These are phyloP conservation scores for Mesitornis unicolor DNA, from an alignment of 2,113 vertebrate species.

Conservation along the genomic window DNA sequence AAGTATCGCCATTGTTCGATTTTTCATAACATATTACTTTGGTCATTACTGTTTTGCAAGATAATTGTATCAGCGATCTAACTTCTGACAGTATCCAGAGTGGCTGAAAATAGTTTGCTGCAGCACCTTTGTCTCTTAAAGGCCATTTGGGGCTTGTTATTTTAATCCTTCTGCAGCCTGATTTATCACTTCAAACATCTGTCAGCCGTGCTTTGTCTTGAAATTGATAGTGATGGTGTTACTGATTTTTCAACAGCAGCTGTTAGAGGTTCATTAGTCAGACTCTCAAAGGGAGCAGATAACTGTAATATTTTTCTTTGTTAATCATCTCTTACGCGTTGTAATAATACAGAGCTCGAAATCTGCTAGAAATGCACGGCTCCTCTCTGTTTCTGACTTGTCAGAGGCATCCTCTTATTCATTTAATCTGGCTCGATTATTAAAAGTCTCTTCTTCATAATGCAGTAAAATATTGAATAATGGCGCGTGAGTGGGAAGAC, in stretches of 20 bases:
- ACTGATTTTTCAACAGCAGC: slow-evolving; percentile 73
- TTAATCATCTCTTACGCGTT: slow-evolving; percentile 73
- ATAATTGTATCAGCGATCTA: slow-evolving; percentile 39
- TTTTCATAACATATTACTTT: slow-evolving; percentile 19
- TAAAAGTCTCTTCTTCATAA: slow-evolving; percentile 39
- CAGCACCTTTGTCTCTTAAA: slow-evolving; percentile 71
- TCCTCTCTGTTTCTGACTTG: slow-evolving; percentile 34
- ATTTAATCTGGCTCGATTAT: slow-evolving; percentile 61
- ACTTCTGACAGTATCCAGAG: slow-evolving; percentile 44
- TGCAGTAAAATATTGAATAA: slow-evolving; percentile 38
- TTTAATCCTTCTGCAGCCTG: slow-evolving; percentile 70
- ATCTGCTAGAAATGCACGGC: slow-evolving; percentile 48
- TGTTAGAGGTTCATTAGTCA: slow-evolving; percentile 77
- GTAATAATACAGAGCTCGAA: slow-evolving; percentile 63
- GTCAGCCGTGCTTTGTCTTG: slow-evolving; percentile 76
- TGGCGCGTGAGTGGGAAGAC: background rate
- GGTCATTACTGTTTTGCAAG: slow-evolving; percentile 20
- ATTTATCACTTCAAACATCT: slow-evolving; percentile 78
- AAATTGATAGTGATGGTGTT: slow-evolving; percentile 70
- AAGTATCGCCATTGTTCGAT: slow-evolving; percentile 2
- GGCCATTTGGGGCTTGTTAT: slow-evolving; percentile 69
- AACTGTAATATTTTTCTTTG: slow-evolving; percentile 79
- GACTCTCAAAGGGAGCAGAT: slow-evolving; percentile 71
- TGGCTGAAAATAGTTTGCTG: slow-evolving; percentile 57
- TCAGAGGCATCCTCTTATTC: slow-evolving; percentile 52